Conservation (phyloP, 2,113 vertebrate genomes). For the Corythornis vintsioides region DNA sequence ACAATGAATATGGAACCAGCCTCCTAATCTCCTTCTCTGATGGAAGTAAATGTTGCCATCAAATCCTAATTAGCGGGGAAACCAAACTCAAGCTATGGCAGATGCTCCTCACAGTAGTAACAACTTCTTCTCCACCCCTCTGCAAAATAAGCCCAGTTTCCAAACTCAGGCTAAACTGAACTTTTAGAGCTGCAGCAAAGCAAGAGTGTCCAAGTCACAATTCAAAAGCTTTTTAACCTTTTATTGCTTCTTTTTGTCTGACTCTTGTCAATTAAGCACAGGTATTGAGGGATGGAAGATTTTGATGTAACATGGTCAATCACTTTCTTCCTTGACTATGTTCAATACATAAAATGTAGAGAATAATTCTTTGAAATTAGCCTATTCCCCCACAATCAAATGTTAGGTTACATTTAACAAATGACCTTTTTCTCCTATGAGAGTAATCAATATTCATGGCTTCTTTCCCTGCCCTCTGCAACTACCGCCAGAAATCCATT, state of each 20-base stretch:
- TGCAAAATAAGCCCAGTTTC: not conserved
- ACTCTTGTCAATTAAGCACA: not conserved
- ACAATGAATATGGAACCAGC: not conserved
- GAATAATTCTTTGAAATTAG: conserved; percentile 33
- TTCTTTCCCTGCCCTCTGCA: not conserved
- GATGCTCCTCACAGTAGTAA: not conserved
- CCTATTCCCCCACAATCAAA: conserved; percentile 3
- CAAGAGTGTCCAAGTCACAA: not conserved
- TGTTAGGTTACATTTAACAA: conserved; percentile 19
- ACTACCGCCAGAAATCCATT: not conserved
- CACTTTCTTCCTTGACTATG: not conserved
- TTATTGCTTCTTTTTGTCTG: not conserved
- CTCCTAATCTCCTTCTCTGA: not conserved
- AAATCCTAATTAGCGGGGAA: not conserved
- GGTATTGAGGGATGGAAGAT: not conserved
- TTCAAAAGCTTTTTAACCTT: conserved; percentile 26
- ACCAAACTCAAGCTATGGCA: not conserved
- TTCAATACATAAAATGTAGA: not conserved
- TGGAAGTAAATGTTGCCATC: not conserved
- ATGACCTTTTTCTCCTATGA: not conserved
- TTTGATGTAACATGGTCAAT: not conserved
- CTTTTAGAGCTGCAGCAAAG: not conserved
- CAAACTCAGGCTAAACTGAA: not conserved
- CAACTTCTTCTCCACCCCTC: not conserved
- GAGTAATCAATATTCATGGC: conserved; percentile 7